These are phyloP conservation scores for Hyperoodon ampullatus DNA, from an alignment of 2,113 vertebrate genomes.

Conservation along the genomic window DNA sequence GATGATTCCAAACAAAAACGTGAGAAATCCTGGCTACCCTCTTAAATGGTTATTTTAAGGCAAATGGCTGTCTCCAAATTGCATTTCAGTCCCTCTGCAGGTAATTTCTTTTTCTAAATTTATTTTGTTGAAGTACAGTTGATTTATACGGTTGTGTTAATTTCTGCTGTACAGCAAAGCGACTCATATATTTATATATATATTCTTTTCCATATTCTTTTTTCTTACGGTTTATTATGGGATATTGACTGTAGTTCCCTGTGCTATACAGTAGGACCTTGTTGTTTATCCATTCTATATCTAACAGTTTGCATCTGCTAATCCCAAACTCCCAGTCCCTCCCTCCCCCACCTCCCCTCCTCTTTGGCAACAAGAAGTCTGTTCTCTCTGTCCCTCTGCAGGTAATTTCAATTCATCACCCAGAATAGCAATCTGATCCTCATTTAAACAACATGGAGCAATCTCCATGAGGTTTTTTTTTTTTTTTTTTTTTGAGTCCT, in stretches of 20 bases:
- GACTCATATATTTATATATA: neutral
- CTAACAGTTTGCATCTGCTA: neutral
- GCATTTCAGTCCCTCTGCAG: neutral
- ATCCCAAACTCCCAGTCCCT: neutral
- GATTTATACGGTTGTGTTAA: neutral
- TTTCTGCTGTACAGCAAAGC: neutral
- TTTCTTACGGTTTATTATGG: neutral
- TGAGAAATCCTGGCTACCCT: neutral
- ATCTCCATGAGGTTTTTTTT: neutral
- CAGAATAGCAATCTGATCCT: neutral
- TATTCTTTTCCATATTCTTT: neutral
- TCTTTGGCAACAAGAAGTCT: neutral
- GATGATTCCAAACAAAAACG: neutral
- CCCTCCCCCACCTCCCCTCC: neutral
- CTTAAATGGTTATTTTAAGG: neutral
- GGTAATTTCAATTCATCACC: constrained; percentile 18
- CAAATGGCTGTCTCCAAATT: neutral
- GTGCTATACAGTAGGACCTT: neutral
- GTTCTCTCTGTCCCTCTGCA: neutral
- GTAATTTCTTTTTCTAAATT: neutral
- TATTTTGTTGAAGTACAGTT: neutral
- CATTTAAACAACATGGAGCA: constrained; percentile 18
- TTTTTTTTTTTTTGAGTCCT: neutral
- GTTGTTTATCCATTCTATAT: neutral
- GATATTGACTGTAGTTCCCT: neutral